Base-by-base conservation (phyloP, 2,797 vertebrate genomes). In the Distichodus sexfasciatus region DNA sequence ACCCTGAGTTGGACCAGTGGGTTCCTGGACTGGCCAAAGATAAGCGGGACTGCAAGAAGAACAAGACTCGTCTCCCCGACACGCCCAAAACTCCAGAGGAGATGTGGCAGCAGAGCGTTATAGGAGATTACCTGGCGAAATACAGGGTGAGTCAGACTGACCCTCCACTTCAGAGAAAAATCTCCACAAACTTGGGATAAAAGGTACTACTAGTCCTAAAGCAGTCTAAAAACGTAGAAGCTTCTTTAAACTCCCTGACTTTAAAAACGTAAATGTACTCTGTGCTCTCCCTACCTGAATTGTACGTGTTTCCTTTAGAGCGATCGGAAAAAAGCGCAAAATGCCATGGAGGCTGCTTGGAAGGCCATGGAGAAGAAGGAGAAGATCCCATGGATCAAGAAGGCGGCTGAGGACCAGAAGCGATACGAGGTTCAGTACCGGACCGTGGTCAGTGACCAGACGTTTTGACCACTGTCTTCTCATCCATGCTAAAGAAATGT, bases 311-410 rank as follows among this genome's bases (percentile, higher is more conserved):
- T 23, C 24, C 50, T 19, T 0, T 84, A 93, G 92, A 91, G 83
- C 0, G 90, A 93, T 76, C 79, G 89, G 10, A 88, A 88, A 76
- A 91, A 90, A 79, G 90, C 89, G 0, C 91, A 91, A 69, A 79
- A 55, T 0, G 89, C 87, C 0, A 91, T 93, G 87, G 90, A 91
- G 57, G 79, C 86, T 0, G 82, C 90, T 1, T 93, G 92, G 92
- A 91, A 89, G 76, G 83, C 87, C 0, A 91, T 92, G 90, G 92
- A 93, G 74, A 93, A 92, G 81, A 92, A 92, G 67, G 90, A 92
- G 83, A 93, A 92, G 77, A 92, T 93, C 31, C 85, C 86, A 0
- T 93, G 92, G 92, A 93, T 93, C 76, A 93, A 93, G 77, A 92
- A 91, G 65, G 92, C 92, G 0, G 91, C 92, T 0, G 91, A 93